phyloP scores from a whole-genome alignment of 1,140 invertebrate species.

The Potamilus streckersoni region DNA sequence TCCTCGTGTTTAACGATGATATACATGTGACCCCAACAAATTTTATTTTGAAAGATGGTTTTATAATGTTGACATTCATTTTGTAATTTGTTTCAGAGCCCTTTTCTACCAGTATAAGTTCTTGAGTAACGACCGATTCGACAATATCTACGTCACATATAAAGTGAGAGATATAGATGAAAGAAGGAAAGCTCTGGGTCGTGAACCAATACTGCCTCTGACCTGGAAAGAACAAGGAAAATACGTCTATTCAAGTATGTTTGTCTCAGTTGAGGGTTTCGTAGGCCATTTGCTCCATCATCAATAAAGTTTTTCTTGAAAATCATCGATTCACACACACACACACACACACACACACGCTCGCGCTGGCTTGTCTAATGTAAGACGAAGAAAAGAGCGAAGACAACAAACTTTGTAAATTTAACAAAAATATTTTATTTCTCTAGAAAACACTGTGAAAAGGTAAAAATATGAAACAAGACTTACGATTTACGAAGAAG shows the following conservation, averaged over 20 bases:
- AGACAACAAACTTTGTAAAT: no score
- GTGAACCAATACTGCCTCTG: slow-evolving; percentile 79
- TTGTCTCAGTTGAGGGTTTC: background rate
- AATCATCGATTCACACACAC: no score
- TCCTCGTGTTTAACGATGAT: no score
- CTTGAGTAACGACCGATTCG: slow-evolving; percentile 77
- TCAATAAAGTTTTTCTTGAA: background rate
- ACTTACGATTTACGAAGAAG: no score
- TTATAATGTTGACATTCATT: background rate
- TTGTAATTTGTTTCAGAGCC: slow-evolving; percentile 32
- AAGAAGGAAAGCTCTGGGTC: slow-evolving; percentile 72
- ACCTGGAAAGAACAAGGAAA: slow-evolving; percentile 72
- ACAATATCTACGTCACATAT: slow-evolving; percentile 82
- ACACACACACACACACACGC: no score
- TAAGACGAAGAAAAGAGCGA: no score
- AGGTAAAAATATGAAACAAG: no score
- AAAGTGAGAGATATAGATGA: slow-evolving; percentile 74
- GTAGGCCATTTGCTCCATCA: background rate
- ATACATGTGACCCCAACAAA: no score
- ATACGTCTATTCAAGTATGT: slow-evolving; percentile 48
- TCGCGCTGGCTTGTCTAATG: no score
- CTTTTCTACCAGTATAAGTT: slow-evolving; percentile 78
- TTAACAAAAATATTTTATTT: no score
- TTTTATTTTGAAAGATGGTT: no score
- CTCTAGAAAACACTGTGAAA: no score